Percentiles rank a stretch among this genome's conserved stretches.
Evolutionary conservation across 2,797 vertebrate genomes (phyloP).

Genomic region (Sebastes cheni): DNA sequence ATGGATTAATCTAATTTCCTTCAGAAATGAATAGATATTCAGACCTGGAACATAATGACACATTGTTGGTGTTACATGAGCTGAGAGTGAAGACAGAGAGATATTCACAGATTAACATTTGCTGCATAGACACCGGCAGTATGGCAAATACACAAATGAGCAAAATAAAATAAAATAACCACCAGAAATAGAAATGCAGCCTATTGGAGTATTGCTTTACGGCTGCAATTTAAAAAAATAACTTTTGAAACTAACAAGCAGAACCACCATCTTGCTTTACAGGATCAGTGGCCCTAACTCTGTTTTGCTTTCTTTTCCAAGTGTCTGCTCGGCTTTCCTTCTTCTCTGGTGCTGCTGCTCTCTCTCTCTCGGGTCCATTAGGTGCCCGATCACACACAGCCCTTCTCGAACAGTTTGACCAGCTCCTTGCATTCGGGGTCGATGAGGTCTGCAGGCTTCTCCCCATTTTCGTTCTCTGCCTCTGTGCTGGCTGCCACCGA

Average conservation of each 20-base stretch:
- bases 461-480: slow-evolving; percentile 87
- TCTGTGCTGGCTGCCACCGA: slow-evolving; percentile 88
- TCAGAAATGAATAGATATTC: slow-evolving; percentile 1
- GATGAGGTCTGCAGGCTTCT: slow-evolving; percentile 91
- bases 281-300: neutral
- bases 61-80: neutral
- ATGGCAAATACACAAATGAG: slow-evolving; percentile 11
- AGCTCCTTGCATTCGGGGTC: slow-evolving; percentile 91
- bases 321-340: neutral
- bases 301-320: neutral
- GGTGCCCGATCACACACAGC: slow-evolving; percentile 67
- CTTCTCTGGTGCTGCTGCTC: neutral
- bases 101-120: slow-evolving; percentile 3
- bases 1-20: neutral
- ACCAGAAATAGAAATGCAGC: neutral
- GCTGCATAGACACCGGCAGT: neutral
- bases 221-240: neutral
- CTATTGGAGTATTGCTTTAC: neutral
- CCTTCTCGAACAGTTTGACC: slow-evolving; percentile 84
- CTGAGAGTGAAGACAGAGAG: neutral
- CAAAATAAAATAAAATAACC: slow-evolving; percentile 25
- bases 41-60: slow-evolving; percentile 2
- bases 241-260: slow-evolving; percentile 28
- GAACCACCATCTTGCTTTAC: neutral
- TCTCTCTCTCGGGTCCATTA: neutral